A percentile compares a stretch with the other conserved stretches of the same genome.
Conservation (phyloP, 2,113 vertebrate species). For the Cottus gobio region DNA sequence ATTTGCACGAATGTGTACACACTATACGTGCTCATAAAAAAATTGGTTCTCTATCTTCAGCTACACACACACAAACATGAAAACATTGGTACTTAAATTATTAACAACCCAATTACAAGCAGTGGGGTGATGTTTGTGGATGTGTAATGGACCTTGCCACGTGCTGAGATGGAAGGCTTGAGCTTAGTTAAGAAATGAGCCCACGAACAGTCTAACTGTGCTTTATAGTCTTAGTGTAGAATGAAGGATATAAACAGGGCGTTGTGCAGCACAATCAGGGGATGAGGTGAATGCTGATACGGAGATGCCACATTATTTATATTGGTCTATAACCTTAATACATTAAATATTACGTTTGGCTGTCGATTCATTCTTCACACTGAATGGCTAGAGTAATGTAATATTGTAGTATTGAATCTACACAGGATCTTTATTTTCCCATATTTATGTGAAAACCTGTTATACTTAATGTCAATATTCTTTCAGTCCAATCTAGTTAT, state of each 20-base stretch:
- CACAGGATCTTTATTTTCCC: neutral
- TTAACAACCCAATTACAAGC: constrained; percentile 64
- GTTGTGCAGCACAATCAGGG: neutral
- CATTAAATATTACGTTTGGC: neutral
- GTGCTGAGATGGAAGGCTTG: constrained; percentile 18
- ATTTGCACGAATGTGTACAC: constrained; percentile 39
- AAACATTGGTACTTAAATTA: constrained; percentile 55
- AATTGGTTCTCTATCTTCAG: neutral
- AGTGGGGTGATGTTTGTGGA: constrained; percentile 49
- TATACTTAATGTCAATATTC: neutral
- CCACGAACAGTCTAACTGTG: constrained; percentile 4
- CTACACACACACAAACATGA: constrained; percentile 25
- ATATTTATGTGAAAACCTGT: neutral
- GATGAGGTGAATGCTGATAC: neutral
- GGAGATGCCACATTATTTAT: neutral
- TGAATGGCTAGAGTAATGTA: neutral
- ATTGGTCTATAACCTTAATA: neutral
- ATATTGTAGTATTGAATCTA: neutral
- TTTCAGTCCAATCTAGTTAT: neutral
- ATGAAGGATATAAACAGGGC: constrained; percentile 15
- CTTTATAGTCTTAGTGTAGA: constrained; percentile 5
- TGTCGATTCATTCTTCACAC: neutral
- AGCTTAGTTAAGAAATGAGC: constrained; percentile 17
- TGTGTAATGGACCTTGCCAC: constrained; percentile 45
- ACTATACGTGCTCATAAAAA: constrained; percentile 4